phyloP scores from a whole-genome alignment of 1,140 invertebrate genomes.

The Drosophila yakuba region DNA sequence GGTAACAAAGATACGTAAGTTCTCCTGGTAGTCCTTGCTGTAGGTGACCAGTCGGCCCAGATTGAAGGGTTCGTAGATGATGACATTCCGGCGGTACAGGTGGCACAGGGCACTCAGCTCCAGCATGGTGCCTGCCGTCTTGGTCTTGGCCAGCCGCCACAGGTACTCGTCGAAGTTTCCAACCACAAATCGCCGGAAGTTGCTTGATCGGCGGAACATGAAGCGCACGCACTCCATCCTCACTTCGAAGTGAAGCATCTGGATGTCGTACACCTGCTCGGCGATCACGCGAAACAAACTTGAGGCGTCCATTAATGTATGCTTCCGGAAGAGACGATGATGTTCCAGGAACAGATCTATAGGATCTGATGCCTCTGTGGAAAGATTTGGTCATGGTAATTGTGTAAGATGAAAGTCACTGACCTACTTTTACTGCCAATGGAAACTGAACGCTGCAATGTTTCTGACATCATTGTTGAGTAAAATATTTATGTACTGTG shows the following conservation, averaged over 20 bases:
- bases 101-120: slow-evolving; percentile 90
- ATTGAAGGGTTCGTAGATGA: slow-evolving; percentile 89
- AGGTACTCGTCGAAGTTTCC: slow-evolving; percentile 88
- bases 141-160: slow-evolving; percentile 88
- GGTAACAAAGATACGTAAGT: slow-evolving; percentile 87
- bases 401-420: no score
- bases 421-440: not conserved
- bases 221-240: slow-evolving; percentile 89
- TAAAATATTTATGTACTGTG: not conserved
- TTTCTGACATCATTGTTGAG: not conserved
- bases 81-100: slow-evolving; percentile 89
- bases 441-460: not conserved
- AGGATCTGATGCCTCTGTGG: slow-evolving; percentile 41
- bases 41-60: slow-evolving; percentile 69
- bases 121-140: slow-evolving; percentile 88
- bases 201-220: slow-evolving; percentile 87
- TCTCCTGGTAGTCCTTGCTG: slow-evolving; percentile 7
- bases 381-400: not conserved
- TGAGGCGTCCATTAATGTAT: slow-evolving; percentile 90
- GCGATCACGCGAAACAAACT: slow-evolving; percentile 93
- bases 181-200: slow-evolving; percentile 79
- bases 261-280: slow-evolving; percentile 93
- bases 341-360: slow-evolving; percentile 91
- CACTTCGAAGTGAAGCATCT: slow-evolving; percentile 89
- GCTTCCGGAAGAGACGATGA: slow-evolving; percentile 92